Evolutionary conservation across 35 echinoderm and acorn worm genomes (phyloP).

Genomic region (Apostichopus californicus): DNA sequence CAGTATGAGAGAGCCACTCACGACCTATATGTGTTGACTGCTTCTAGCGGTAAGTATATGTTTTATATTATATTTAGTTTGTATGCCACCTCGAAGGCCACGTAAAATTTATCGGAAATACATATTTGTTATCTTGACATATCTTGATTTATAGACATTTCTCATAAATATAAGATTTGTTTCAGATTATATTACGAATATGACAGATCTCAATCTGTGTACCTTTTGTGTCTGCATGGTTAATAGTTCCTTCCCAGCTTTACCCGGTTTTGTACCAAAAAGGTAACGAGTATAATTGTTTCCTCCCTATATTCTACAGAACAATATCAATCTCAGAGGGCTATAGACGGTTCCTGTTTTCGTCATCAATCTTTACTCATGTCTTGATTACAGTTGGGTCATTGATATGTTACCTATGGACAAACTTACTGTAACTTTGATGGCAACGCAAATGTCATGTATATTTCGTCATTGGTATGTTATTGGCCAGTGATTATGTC

Average conservation of each 20-base stretch:
- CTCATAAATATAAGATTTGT: no score
- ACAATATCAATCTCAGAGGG: not conserved
- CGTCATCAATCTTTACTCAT: not conserved
- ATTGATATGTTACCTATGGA: not conserved
- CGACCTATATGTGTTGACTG: no score
- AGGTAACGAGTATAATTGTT: no score
- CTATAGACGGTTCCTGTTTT: not conserved
- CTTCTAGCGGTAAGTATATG: no score
- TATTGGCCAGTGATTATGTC: slow-evolving; percentile 15
- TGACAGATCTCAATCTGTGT: not conserved
- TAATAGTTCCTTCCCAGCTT: not conserved
- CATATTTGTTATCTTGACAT: no score
- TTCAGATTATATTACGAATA: no score
- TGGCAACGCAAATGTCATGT: not conserved
- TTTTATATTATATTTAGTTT: no score
- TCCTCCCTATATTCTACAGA: not conserved
- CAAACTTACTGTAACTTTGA: not conserved
- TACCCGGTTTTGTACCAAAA: not conserved
- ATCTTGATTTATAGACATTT: no score
- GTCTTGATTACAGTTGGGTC: not conserved
- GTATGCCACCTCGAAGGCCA: no score
- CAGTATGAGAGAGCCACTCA: not conserved
- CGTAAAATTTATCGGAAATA: no score
- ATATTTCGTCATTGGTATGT: not conserved
- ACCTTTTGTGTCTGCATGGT: not conserved